Percentiles rank a stretch among this genome's conserved stretches.
Evolutionary conservation across 2,797 vertebrate genomes (phyloP).

Genomic region (Rhabdomys pumilio): DNA sequence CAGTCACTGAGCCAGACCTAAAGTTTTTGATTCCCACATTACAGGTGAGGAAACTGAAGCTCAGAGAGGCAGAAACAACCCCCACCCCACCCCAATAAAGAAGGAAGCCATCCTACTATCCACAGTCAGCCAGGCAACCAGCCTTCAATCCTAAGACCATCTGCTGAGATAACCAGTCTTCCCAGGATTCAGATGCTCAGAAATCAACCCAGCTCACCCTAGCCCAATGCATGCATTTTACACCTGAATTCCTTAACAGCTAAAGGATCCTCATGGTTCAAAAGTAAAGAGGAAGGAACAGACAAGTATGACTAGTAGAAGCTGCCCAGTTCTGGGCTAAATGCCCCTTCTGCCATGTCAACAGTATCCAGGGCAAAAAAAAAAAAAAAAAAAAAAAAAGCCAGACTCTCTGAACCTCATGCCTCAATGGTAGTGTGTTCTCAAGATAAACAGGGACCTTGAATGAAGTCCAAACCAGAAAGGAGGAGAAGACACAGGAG

Average conservation of each 20-base stretch:
- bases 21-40: background rate
- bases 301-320: background rate
- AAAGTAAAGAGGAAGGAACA: background rate
- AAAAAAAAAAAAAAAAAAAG: background rate
- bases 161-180: background rate
- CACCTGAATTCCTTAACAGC: background rate
- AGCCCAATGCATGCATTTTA: background rate
- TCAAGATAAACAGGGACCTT: background rate
- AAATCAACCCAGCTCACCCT: background rate
- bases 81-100: background rate
- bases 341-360: background rate
- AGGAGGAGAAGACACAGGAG: background rate
- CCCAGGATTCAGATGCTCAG: background rate
- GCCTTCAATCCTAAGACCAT: background rate
- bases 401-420: background rate
- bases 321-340: no score
- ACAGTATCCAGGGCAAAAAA: background rate
- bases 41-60: background rate
- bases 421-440: background rate
- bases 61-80: background rate
- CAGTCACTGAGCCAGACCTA: background rate
- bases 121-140: no score
- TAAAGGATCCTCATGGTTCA: background rate
- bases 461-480: background rate
- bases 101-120: accelerated